Base-by-base conservation (phyloP, 2,888 invertebrate genomes). In the Tholera decimalis region DNA sequence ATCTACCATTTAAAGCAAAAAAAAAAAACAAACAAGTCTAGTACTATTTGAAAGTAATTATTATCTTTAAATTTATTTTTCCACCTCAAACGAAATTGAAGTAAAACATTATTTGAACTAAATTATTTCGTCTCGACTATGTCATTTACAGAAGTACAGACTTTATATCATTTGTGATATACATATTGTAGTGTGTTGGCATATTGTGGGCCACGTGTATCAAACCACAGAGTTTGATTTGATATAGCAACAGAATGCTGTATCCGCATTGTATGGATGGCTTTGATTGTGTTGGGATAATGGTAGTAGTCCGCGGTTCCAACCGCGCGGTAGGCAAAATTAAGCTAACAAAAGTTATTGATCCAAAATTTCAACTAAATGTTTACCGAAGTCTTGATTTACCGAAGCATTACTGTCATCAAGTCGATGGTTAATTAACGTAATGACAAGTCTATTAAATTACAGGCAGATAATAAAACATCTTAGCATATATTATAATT, bases 211-310 rank as follows among this genome's bases (percentile, higher is more conserved):
- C 9, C n/a, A 41, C 22, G 22, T 18, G 26, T 41, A 54, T 28
- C 15, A 18, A 43, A 47, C 59, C 39, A 41, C 41, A n/a, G 65
- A 58, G 70, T 70, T 58, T 9, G 33, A 18, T 28, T 35, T 53
- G 28, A 9, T 49, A 43, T 49, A 26, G 28, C 28, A 57, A 49
- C 33, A 43, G 15, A n/a, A 13, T 41, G 15, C 43, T 15, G n/a
- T 49, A 15, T n/a, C 22, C 15, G 13, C 33, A 37, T 28, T 35
- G 37, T n/a, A n/a, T 35, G 22, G 11, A 41, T 69, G 20, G 18
- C 39, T 41, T 28, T 41, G 33, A 35, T 18, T 41, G 13, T 8
- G 20, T 18, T 37, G 28, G 13, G 3, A 8, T 20, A 18, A 15
- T 53, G 7, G n/a, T 18, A 20, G 15, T 13, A 20, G 22, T 11